Conservation (phyloP, 1,140 invertebrate genomes). For the Proctacanthus coquilletti region DNA sequence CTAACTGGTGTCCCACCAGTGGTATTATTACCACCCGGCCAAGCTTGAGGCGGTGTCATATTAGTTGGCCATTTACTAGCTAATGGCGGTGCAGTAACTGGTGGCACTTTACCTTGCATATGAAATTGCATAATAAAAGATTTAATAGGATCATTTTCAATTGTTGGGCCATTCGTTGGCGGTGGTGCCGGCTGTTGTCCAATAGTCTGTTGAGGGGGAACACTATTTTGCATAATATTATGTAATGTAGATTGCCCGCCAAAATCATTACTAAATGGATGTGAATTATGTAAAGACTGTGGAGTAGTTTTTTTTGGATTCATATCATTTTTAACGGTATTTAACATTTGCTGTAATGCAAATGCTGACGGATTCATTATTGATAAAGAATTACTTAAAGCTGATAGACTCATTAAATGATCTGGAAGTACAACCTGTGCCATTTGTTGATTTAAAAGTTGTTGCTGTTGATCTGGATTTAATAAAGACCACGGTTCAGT, state of each 20-base stretch:
- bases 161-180: conserved; percentile 8
- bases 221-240: too few species aligned
- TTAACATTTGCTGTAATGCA: neutral
- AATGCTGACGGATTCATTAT: conserved; percentile 15
- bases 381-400: conserved; percentile 15
- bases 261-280: too few species aligned
- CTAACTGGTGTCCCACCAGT: neutral
- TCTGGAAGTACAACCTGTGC: conserved; percentile 33
- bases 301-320: neutral
- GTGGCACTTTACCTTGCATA: conserved; percentile 9
- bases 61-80: too few species aligned
- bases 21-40: neutral
- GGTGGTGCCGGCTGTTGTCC: conserved; percentile 10
- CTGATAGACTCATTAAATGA: conserved; percentile 24
- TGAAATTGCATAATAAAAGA: conserved; percentile 9
- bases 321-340: neutral
- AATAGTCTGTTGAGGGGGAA: too few species aligned
- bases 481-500: conserved; percentile 45
- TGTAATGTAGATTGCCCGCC: too few species aligned
- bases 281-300: too few species aligned
- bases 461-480: conserved; percentile 42
- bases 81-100: neutral
- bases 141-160: conserved; percentile 7
- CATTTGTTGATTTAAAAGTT: conserved; percentile 37
- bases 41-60: too few species aligned